Percentiles rank a stretch among this genome's conserved stretches.
phyloP scores from a whole-genome alignment of 2,113 vertebrate genomes.

The Sander lucioperca region DNA sequence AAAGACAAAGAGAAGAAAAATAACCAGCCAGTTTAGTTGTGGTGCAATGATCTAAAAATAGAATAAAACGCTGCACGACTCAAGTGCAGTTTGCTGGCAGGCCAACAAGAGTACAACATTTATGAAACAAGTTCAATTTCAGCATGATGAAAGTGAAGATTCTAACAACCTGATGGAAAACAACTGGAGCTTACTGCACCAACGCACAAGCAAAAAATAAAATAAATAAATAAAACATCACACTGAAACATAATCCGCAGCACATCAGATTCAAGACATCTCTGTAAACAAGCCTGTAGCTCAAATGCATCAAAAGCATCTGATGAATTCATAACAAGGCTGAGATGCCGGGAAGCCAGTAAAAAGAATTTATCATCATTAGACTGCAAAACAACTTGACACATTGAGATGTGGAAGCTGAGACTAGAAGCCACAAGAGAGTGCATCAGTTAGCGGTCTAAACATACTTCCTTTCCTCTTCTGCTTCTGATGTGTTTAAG shows the following conservation, averaged over 20 bases:
- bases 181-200: slow-evolving; percentile 15
- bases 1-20: not conserved
- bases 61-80: slow-evolving; percentile 3
- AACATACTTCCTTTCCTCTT: not conserved
- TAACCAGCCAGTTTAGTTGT: not conserved
- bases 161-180: not conserved
- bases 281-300: slow-evolving; percentile 56
- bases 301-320: slow-evolving; percentile 24
- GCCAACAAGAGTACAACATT: not conserved
- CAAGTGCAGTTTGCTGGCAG: not conserved
- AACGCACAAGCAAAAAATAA: not conserved
- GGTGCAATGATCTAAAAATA: slow-evolving; percentile 34
- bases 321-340: slow-evolving; percentile 59
- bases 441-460: not conserved
- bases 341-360: slow-evolving; percentile 42
- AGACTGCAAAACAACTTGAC: slow-evolving; percentile 17
- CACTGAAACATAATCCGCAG: not conserved
- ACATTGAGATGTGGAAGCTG: slow-evolving; percentile 3
- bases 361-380: slow-evolving; percentile 11
- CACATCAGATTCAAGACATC: slow-evolving; percentile 20
- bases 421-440: not conserved
- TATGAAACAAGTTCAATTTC: slow-evolving; percentile 2
- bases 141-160: slow-evolving; percentile 14
- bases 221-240: not conserved
- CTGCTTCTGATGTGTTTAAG: not conserved